These are phyloP conservation scores for Drosophila chauvacae DNA, from an alignment of 1,140 invertebrate genomes.

Conservation along the genomic window DNA sequence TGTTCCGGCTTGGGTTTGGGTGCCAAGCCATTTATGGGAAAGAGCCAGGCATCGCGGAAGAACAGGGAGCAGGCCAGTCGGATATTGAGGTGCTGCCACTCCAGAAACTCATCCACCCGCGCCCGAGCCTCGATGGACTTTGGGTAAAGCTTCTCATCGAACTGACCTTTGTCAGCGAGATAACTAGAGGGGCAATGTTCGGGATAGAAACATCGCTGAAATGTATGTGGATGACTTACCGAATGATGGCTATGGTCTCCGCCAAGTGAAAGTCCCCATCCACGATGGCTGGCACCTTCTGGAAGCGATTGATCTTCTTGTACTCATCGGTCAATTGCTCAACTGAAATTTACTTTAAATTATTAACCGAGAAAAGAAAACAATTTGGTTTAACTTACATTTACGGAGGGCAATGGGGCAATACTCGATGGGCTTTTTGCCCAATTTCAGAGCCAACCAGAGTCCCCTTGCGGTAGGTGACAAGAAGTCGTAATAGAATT, in stretches of 20 bases:
- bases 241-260: slow-evolving; percentile 90
- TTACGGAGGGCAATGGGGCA: slow-evolving; percentile 87
- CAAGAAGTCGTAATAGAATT: slow-evolving; percentile 90
- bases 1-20: slow-evolving; percentile 83
- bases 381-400: slow-evolving; percentile 78
- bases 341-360: slow-evolving; percentile 83
- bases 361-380: neutral
- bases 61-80: slow-evolving; percentile 88
- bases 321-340: slow-evolving; percentile 90
- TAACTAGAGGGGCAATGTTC: slow-evolving; percentile 54
- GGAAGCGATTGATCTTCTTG: slow-evolving; percentile 89
- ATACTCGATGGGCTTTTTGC: slow-evolving; percentile 87
- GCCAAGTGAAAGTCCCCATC: slow-evolving; percentile 91
- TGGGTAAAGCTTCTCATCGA: slow-evolving; percentile 90
- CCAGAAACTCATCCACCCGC: slow-evolving; percentile 92
- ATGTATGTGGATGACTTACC: slow-evolving; percentile 36
- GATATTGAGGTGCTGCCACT: slow-evolving; percentile 93
- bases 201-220: neutral
- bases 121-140: slow-evolving; percentile 88
- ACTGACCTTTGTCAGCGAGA: slow-evolving; percentile 65
- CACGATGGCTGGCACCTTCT: slow-evolving; percentile 91
- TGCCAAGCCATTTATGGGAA: slow-evolving; percentile 85
- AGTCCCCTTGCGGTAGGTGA: slow-evolving; percentile 91
- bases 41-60: slow-evolving; percentile 87
- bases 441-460: slow-evolving; percentile 89